phyloP scores from a whole-genome alignment of 2,888 invertebrate genomes.

The Caenorhabditis sp. region DNA sequence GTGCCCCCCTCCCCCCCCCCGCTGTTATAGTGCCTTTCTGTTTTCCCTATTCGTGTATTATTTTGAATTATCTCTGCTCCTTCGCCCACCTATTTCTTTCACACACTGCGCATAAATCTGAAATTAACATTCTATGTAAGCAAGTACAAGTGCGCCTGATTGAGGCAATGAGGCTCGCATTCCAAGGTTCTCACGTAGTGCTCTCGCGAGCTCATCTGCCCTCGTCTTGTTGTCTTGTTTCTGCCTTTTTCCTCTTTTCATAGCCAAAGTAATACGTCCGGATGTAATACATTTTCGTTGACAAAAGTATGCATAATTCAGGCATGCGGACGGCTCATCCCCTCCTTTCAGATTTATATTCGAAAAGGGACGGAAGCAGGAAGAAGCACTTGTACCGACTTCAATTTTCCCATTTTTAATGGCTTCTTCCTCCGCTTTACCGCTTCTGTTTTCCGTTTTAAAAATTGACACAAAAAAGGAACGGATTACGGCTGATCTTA shows the following conservation, averaged over 20 bases:
- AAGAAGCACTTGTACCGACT: slow-evolving; percentile 31
- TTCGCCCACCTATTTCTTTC: background rate
- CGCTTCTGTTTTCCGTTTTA: background rate
- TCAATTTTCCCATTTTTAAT: slow-evolving; percentile 6
- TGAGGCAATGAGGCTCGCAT: slow-evolving; percentile 1
- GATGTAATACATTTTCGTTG: slow-evolving; percentile 20
- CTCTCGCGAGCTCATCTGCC: background rate
- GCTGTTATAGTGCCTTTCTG: slow-evolving; percentile 35
- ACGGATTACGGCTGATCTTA: background rate
- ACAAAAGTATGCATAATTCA: slow-evolving; percentile 43
- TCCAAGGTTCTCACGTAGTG: slow-evolving; percentile 30
- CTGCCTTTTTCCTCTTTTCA: background rate
- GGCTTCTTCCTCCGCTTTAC: slow-evolving; percentile 14
- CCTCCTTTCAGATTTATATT: background rate
- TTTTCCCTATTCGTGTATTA: background rate
- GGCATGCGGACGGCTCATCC: slow-evolving; percentile 25
- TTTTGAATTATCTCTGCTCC: background rate
- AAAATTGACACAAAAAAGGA: background rate
- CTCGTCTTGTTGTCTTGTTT: background rate
- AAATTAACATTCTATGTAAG: background rate
- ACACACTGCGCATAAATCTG: slow-evolving; percentile 1
- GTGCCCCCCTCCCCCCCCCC: too few species aligned
- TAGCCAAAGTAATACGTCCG: slow-evolving; percentile 29
- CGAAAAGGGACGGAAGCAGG: slow-evolving; percentile 3
- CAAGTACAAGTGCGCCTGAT: slow-evolving; percentile 21